A percentile compares a stretch with the other conserved stretches of the same genome.
Evolutionary conservation across 2,113 vertebrate genomes (phyloP).

Genomic region (Pholis gunnellus): DNA sequence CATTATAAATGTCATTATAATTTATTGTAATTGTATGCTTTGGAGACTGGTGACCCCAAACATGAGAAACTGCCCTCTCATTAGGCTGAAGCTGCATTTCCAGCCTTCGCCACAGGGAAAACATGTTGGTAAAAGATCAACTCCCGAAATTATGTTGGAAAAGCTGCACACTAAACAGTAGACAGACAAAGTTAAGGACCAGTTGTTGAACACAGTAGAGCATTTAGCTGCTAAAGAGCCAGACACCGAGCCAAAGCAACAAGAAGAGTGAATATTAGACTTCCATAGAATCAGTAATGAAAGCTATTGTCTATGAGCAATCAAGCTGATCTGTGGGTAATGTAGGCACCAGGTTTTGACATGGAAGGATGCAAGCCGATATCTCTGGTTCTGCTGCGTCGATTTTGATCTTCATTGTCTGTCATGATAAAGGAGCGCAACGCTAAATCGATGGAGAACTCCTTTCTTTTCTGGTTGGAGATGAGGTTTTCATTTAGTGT

Average conservation of each 20-base stretch:
- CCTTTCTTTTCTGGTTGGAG: not conserved
- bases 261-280: not conserved
- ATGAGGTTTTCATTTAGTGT: not conserved
- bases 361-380: not conserved
- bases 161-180: not conserved
- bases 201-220: not conserved
- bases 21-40: constrained; percentile 25
- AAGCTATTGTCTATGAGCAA: not conserved
- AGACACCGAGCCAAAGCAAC: not conserved
- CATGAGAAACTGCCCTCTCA: constrained; percentile 45
- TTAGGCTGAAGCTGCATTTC: constrained; percentile 41
- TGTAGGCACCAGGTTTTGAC: not conserved
- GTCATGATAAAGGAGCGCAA: not conserved
- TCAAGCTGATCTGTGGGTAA: not conserved
- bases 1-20: constrained; percentile 8
- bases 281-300: not conserved
- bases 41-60: constrained; percentile 38
- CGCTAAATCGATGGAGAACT: not conserved
- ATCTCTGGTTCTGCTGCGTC: not conserved
- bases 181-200: not conserved
- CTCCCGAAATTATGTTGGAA: constrained; percentile 1
- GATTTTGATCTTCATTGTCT: not conserved
- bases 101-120: not conserved
- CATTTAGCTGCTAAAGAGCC: not conserved
- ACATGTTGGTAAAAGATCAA: not conserved